These are phyloP conservation scores for Chrysomela aeneicollis DNA, from an alignment of 2,888 invertebrate species.

Conservation along the genomic window DNA sequence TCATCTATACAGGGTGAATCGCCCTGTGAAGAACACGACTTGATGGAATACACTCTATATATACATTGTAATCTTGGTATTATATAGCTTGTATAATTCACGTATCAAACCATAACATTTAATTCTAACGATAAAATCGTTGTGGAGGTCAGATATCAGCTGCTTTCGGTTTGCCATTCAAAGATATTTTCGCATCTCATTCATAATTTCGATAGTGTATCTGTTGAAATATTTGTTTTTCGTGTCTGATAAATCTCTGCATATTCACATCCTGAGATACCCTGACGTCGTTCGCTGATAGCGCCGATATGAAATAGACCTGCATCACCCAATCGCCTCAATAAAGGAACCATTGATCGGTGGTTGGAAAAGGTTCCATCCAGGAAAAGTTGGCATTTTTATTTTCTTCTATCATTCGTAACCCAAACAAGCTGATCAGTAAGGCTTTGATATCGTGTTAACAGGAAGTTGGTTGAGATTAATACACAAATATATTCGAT, in stretches of 20 bases:
- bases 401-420: slow-evolving; percentile 27
- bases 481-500: slow-evolving; percentile 40
- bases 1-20: no score
- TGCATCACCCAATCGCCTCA: background rate
- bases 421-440: slow-evolving; percentile 36
- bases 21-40: no score
- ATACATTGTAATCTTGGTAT: background rate
- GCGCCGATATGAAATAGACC: background rate
- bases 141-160: slow-evolving; percentile 46
- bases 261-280: background rate
- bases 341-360: slow-evolving; percentile 12
- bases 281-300: background rate
- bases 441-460: slow-evolving; percentile 32
- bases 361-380: slow-evolving; percentile 5
- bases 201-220: slow-evolving; percentile 16
- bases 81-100: background rate
- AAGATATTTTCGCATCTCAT: slow-evolving; percentile 14
- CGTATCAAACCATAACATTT: background rate
- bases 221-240: background rate
- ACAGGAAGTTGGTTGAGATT: slow-evolving; percentile 48
- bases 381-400: slow-evolving; percentile 27
- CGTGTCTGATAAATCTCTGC: background rate
- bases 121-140: slow-evolving; percentile 2
- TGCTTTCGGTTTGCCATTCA: slow-evolving; percentile 42
- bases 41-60: no score